Base-by-base conservation (phyloP, 2,797 vertebrate genomes). In the Atherinosoma microstoma region DNA sequence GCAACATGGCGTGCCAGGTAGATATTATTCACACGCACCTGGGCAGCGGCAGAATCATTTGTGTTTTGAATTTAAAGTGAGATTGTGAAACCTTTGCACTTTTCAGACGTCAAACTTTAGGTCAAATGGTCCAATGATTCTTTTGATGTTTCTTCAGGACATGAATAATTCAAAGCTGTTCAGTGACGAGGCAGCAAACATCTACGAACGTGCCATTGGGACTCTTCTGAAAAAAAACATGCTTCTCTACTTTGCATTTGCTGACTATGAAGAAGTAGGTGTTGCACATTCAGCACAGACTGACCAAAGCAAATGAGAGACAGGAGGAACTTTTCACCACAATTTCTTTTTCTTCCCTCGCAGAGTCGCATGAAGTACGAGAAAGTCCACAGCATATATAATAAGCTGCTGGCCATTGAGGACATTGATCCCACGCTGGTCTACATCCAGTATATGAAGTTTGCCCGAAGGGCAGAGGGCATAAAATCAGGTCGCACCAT, bases 141-240 rank as follows among this genome's bases (percentile, higher is more conserved):
- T 35, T 32, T 20, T n/a, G 24, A 3, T 22, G 1, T 10, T 67
- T 82, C 60, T 79, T 76, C 86, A 99, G 98, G 98, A 99, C 90
- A 99, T 99, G 97, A 99, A 99, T 93, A 99, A 99, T 76, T 97
- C 98, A 65, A 99, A 99, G 85, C 94, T 99, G 86, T 99, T 99
- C 86, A 99, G 98, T 49, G 98, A 99, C 34, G 98, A 99, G 93
- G 98, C 98, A 51, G 98, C 98, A 76, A 99, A 99, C 94, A 99
- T 99, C 93, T 99, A 99, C 78, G 98, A 99, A 92, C 96, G 98
- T 86, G 98, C 98, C 58, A 99, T 99, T 70, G 98, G 97, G 86
- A 98, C 98, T 89, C 96, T 99, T 83, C 93, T 99, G 74, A 99
- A 98, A 92, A 99, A 99, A 93, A 99, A 99, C 92, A 99, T 99